These are phyloP conservation scores for Temnothorax curvispinosus DNA, from an alignment of 1,140 invertebrate genomes.

Conservation along the genomic window DNA sequence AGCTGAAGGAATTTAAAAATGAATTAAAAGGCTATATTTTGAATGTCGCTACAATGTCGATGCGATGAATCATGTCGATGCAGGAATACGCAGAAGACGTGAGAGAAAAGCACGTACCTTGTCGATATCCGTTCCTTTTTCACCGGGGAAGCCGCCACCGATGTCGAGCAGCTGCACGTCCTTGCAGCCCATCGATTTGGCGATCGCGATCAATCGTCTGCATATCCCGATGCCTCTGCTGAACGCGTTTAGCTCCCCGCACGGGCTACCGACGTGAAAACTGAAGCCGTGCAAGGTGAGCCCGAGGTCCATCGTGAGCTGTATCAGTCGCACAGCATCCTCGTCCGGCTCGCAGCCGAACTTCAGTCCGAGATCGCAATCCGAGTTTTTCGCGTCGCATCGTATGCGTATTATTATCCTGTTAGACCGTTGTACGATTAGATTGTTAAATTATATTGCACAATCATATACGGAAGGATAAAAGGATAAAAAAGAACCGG, in stretches of 20 bases:
- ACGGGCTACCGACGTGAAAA: constrained; percentile 95
- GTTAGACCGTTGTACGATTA: background rate
- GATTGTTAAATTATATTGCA: background rate
- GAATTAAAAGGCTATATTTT: background rate
- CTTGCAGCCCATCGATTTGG: constrained; percentile 88
- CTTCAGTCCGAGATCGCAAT: constrained; percentile 95
- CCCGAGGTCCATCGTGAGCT: constrained; percentile 89
- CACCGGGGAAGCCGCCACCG: constrained; percentile 94
- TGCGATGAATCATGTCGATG: too few relatives aligned
- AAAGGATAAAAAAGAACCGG: background rate
- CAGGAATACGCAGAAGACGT: background rate
- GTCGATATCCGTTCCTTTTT: constrained; percentile 87
- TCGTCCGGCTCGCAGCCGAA: constrained; percentile 95
- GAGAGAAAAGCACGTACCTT: constrained; percentile 85
- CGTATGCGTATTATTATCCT: constrained; percentile 96
- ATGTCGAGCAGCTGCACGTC: constrained; percentile 92
- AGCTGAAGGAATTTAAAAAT: constrained; percentile 83
- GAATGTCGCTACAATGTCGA: background rate
- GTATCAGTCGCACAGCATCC: constrained; percentile 92
- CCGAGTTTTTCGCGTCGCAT: constrained; percentile 91
- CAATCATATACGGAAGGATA: background rate
- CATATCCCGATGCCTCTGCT: constrained; percentile 89
- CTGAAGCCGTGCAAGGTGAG: constrained; percentile 94
- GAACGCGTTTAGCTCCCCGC: constrained; percentile 90
- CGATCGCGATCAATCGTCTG: constrained; percentile 89